Evolutionary conservation across 2,113 vertebrate genomes (phyloP).

Genomic region (Ellobius talpinus): DNA sequence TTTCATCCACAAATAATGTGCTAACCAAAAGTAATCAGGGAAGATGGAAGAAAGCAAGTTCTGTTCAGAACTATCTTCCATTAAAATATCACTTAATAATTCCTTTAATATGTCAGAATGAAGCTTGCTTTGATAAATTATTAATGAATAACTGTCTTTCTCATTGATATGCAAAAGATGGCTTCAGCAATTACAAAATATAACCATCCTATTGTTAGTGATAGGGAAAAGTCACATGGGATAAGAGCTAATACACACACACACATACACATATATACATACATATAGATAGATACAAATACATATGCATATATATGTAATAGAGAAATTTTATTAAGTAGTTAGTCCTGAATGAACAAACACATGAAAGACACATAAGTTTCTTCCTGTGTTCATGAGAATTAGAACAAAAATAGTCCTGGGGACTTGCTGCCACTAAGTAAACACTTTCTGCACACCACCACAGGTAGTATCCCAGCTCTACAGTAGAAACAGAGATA

Average conservation of each 20-base stretch:
- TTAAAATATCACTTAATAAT: conserved; percentile 79
- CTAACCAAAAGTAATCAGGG: conserved; percentile 59
- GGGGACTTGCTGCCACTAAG: neutral
- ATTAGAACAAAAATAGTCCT: neutral
- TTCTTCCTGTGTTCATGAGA: neutral
- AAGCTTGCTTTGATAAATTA: conserved; percentile 77
- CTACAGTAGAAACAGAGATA: neutral
- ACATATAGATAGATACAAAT: neutral
- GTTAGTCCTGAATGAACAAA: conserved; percentile 63
- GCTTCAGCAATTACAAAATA: conserved; percentile 64
- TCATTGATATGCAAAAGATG: conserved; percentile 59
- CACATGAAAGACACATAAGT: conserved; percentile 27
- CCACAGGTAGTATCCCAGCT: neutral
- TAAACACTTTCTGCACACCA: neutral
- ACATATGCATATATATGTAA: neutral
- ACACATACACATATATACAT: neutral
- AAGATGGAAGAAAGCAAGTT: conserved; percentile 57
- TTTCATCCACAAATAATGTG: conserved; percentile 72
- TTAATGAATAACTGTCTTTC: conserved; percentile 65
- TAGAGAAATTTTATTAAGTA: conserved; percentile 58
- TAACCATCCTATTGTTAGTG: conserved; percentile 36
- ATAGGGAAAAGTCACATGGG: neutral
- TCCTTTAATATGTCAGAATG: conserved; percentile 70
- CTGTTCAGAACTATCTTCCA: conserved; percentile 47
- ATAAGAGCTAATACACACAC: neutral